Evolutionary conservation across 2,113 vertebrate genomes (phyloP).

Genomic region (Pelobates fuscus): DNA sequence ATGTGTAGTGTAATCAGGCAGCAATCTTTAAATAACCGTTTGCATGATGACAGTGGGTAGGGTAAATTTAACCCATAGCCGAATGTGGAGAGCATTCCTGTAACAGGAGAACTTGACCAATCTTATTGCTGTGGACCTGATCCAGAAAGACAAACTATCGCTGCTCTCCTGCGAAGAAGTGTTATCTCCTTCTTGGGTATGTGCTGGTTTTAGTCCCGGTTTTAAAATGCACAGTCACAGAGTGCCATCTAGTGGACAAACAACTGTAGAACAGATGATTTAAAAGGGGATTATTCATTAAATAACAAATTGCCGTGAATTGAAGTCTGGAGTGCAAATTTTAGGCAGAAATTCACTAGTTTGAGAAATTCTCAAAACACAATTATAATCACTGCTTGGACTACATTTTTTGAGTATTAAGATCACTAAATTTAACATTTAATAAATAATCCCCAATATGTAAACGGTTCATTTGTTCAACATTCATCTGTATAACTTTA

Average conservation of each 20-base stretch:
- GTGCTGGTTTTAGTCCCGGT: background rate
- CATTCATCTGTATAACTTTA: too few relatives aligned
- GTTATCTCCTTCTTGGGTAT: constrained; percentile 9
- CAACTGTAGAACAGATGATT: too few relatives aligned
- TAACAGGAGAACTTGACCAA: constrained; percentile 14
- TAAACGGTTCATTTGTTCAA: too few relatives aligned
- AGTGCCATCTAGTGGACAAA: constrained; percentile 28
- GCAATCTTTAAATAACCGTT: constrained; percentile 33
- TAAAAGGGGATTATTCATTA: too few relatives aligned
- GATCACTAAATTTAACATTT: too few relatives aligned
- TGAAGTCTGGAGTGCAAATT: too few relatives aligned
- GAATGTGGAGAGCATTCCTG: constrained; percentile 15
- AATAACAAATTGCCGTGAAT: too few relatives aligned
- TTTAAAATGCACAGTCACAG: background rate
- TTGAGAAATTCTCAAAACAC: too few relatives aligned
- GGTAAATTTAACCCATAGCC: constrained; percentile 18
- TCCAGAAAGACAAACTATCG: constrained; percentile 9
- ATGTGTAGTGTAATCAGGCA: background rate
- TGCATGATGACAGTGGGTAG: background rate
- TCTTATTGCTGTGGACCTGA: constrained; percentile 19
- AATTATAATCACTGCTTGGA: too few relatives aligned
- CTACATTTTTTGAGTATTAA: too few relatives aligned
- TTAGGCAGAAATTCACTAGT: too few relatives aligned
- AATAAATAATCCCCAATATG: too few relatives aligned
- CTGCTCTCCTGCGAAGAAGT: constrained; percentile 1